These are phyloP conservation scores for Abrostola triplasia DNA, from an alignment of 2,888 invertebrate genomes.

Conservation along the genomic window DNA sequence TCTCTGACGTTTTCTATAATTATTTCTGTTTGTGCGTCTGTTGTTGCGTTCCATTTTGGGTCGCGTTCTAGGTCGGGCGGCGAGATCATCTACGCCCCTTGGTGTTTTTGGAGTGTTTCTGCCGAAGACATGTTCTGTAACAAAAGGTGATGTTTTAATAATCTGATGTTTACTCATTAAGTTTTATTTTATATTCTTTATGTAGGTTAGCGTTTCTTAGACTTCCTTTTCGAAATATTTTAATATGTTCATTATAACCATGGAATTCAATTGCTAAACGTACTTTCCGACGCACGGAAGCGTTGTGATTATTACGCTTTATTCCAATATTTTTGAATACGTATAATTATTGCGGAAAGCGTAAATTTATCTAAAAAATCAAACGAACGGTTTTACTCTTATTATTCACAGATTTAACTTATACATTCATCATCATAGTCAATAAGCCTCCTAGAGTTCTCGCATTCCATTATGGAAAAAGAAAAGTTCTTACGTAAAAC, in stretches of 20 bases:
- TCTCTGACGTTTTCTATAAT: slow-evolving; percentile 72
- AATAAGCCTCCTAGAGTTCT: background rate
- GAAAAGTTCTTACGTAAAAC: slow-evolving; percentile 4
- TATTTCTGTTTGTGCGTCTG: slow-evolving; percentile 66
- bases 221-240: no score
- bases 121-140: slow-evolving; percentile 71
- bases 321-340: no score
- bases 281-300: no score
- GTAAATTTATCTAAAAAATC: no score
- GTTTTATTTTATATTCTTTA: no score
- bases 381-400: background rate
- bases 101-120: slow-evolving; percentile 2
- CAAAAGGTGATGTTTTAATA: slow-evolving; percentile 41
- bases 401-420: background rate
- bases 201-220: no score
- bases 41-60: slow-evolving; percentile 78
- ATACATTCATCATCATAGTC: background rate
- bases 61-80: slow-evolving; percentile 64
- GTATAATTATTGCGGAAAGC: no score
- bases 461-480: background rate
- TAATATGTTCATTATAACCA: no score
- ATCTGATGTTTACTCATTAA: no score
- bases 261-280: no score
- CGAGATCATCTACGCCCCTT: slow-evolving; percentile 74
- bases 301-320: no score